Percentiles rank a stretch among this genome's conserved stretches.
Conservation (phyloP, 2,888 invertebrate genomes). For the Meliscaeva auricollis region DNA sequence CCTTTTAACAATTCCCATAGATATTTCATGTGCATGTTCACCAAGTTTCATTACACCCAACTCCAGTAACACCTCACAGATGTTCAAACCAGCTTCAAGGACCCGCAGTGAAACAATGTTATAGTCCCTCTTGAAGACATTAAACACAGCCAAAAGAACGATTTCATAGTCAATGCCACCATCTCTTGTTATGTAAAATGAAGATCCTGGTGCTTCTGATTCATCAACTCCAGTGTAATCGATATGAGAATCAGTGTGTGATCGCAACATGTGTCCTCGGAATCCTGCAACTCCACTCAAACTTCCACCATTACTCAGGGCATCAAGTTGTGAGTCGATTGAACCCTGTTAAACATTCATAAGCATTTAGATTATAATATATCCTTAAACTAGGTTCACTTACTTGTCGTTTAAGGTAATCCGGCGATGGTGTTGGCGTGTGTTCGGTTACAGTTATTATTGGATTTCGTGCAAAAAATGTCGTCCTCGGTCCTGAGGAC, state of each 20-base stretch:
- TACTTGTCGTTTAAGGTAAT: conserved; percentile 92
- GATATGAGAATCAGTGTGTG: conserved; percentile 96
- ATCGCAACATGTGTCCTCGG: conserved; percentile 89
- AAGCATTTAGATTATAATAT: not conserved
- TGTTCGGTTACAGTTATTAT: conserved; percentile 99
- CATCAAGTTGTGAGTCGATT: conserved; percentile 92
- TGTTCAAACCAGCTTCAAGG: conserved; percentile 95
- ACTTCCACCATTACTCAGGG: conserved; percentile 82
- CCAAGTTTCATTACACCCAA: conserved; percentile 91
- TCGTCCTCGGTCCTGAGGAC: conserved; percentile 81
- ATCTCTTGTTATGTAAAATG: conserved; percentile 96
- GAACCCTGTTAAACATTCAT: conserved; percentile 87
- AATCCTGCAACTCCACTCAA: conserved; percentile 80
- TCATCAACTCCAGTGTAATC: conserved; percentile 94
- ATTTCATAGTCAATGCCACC: conserved; percentile 97
- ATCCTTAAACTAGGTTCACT: conserved; percentile 83
- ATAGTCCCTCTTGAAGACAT: conserved; percentile 93
- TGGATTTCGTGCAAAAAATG: conserved; percentile 91
- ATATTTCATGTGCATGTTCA: conserved; percentile 83
- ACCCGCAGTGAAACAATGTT: conserved; percentile 94
- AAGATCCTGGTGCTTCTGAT: conserved; percentile 94
- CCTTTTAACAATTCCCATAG: conserved; percentile 83
- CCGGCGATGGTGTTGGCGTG: conserved; percentile 95
- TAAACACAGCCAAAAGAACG: conserved; percentile 93
- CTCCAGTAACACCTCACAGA: conserved; percentile 96